These are phyloP conservation scores for Antennarius striatus DNA, from an alignment of 2,113 vertebrate genomes.

Conservation along the genomic window DNA sequence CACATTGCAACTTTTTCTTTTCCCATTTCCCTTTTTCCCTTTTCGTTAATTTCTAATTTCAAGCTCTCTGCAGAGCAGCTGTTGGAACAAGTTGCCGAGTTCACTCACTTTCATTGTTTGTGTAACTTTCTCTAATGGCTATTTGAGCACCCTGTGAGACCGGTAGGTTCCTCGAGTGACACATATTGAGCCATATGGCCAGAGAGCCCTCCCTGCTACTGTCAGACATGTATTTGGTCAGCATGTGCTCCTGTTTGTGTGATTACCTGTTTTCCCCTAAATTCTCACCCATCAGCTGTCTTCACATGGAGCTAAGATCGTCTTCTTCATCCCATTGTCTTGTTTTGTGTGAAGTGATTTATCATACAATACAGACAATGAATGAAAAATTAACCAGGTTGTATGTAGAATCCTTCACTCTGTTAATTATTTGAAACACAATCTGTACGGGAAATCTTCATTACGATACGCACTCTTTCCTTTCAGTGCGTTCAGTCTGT, in stretches of 20 bases:
- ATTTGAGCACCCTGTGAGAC: constrained; percentile 42
- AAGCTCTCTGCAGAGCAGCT: constrained; percentile 53
- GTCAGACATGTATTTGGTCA: constrained; percentile 23
- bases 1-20: constrained; percentile 5
- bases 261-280: constrained; percentile 9
- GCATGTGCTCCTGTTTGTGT: constrained; percentile 2
- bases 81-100: constrained; percentile 41
- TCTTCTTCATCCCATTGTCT: constrained; percentile 1
- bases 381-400: background rate
- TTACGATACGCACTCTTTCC: too few relatives aligned
- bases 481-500: too few relatives aligned
- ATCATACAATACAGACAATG: background rate
- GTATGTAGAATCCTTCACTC: background rate
- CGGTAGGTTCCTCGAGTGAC: constrained; percentile 35
- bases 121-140: constrained; percentile 52
- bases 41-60: constrained; percentile 11
- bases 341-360: background rate
- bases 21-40: background rate
- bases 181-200: constrained; percentile 49
- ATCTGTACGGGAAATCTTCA: background rate
- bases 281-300: constrained; percentile 25
- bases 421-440: background rate
- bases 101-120: constrained; percentile 45
- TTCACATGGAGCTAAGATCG: constrained; percentile 1
- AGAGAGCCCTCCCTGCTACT: constrained; percentile 1